Base-by-base conservation (phyloP, 2,797 vertebrate species). In the Basileuterus tristriatus region DNA sequence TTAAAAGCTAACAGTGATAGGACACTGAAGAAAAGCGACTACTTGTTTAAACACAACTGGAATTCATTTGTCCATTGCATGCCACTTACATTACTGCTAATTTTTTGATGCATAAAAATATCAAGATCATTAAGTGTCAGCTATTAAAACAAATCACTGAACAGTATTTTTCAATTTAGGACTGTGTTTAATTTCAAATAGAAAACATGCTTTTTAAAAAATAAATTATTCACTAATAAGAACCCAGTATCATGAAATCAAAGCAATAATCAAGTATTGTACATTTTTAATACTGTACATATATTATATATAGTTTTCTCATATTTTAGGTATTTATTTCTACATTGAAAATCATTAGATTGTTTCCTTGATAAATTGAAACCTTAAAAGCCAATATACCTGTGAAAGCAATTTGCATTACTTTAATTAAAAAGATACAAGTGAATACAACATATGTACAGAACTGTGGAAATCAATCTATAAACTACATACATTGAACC, bases 181-280 rank as follows among this genome's bases (percentile, higher is more conserved):
- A 97, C 69, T 91, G 70, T 83, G 64, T 82, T 97, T 96, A 96
- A 91, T 97, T 95, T 96, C 69, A 64, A 93, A 97, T 96, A 92
- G 95, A 97, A 97, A 96, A 96, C 97, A 98, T 97, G 97, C 97
- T 93, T 94, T 95, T 96, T n/a, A 16, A 56, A 56, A 41, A 97
- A 98, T 97, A 97, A 98, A 96, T 97, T 96, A 97, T 88, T 96
- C 72, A 90, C 91, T 94, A 96, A 94, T 87, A 92, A 82, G 93
- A 97, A 95, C 65, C 74, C 69, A 95, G 78, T 91, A 89, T 93
- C 91, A 84, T 81, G 85, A 95, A 96, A 95, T 94, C 93, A 96
- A 96, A 96, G 81, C 83, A 95, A 90, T 72, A 90, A 96, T 90
- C 69, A 93, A 94, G 46, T 90, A 94, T 50, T 55, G 32, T 95